These are phyloP conservation scores for Anser cygnoides DNA, from an alignment of 2,113 vertebrate species.

Conservation along the genomic window DNA sequence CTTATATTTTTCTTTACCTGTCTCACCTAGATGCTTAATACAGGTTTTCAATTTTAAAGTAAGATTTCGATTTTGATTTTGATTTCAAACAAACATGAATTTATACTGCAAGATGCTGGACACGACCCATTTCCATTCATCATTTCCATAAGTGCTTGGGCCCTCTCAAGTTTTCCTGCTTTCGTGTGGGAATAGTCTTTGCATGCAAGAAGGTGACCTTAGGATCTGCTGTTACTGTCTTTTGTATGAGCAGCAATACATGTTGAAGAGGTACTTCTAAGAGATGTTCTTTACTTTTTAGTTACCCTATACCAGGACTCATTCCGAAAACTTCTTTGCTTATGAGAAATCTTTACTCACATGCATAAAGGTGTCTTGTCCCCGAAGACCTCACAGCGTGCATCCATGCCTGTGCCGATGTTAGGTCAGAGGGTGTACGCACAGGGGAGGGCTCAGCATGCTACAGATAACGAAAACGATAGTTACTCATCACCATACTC, in stretches of 20 bases:
- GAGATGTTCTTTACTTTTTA: fast-evolving
- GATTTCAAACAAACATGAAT: neutral
- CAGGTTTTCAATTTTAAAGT: neutral
- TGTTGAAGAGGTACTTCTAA: neutral
- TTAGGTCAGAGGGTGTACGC: fast-evolving
- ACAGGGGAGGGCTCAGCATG: neutral
- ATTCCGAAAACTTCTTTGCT: neutral
- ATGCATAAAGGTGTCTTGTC: neutral
- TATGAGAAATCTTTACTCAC: neutral
- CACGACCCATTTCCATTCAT: neutral
- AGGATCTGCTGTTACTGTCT: neutral
- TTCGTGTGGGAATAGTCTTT: neutral
- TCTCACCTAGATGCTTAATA: neutral
- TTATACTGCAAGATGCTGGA: neutral
- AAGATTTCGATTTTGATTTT: neutral
- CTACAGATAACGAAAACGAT: neutral
- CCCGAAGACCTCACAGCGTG: neutral
- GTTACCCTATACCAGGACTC: neutral
- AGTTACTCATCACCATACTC: neutral
- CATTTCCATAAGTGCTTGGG: neutral
- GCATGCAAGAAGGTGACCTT: neutral
- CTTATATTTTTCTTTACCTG: neutral
- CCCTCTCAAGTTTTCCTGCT: neutral
- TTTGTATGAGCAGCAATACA: neutral
- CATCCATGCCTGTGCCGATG: neutral